Evolutionary conservation across 2,797 vertebrate species (phyloP).

Genomic region (Pachyuromys duprasi): DNA sequence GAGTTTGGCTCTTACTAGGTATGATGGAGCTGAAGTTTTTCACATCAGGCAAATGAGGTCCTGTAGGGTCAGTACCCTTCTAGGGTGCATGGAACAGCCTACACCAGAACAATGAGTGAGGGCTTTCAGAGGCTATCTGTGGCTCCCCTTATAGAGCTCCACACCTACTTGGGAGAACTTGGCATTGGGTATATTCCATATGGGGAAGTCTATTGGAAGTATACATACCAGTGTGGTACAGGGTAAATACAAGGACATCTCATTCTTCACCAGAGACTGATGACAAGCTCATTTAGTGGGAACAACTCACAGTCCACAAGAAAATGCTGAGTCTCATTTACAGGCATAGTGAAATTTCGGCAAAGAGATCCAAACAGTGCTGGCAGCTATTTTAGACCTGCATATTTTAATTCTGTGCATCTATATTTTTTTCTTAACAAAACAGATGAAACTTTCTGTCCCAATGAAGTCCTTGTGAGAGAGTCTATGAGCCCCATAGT

Average conservation of each 20-base stretch:
- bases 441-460: constrained; percentile 15
- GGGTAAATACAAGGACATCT: constrained; percentile 62
- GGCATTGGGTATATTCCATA: not conserved
- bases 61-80: not conserved
- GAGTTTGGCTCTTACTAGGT: not conserved
- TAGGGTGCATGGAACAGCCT: no score
- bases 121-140: not conserved
- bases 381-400: constrained; percentile 67
- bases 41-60: not conserved
- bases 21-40: not conserved
- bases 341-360: constrained; percentile 72
- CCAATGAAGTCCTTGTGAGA: not conserved
- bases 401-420: constrained; percentile 68
- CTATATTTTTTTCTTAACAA: constrained; percentile 66
- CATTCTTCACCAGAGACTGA: constrained; percentile 65
- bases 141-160: not conserved
- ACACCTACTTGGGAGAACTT: not conserved
- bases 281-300: constrained; percentile 65
- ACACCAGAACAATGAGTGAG: not conserved
- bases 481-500: constrained; percentile 35
- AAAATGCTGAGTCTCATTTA: constrained; percentile 83
- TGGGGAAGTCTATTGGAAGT: not conserved
- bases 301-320: constrained; percentile 72
- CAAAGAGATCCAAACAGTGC: constrained; percentile 73
- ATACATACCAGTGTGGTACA: not conserved